Conservation (phyloP, 2,888 invertebrate genomes). For the Carterocephalus palaemon region DNA sequence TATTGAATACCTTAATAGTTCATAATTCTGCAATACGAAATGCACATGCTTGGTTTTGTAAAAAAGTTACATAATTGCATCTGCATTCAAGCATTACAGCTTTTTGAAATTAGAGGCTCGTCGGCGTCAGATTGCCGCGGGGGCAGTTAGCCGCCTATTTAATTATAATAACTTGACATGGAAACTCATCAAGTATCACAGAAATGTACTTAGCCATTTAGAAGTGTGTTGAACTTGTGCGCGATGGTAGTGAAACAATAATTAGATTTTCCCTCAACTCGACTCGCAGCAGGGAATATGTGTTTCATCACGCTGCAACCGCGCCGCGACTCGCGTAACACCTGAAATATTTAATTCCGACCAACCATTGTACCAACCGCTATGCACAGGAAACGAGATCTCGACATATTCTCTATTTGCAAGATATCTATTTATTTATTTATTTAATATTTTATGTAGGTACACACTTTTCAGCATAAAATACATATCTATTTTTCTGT, state of each 20-base stretch:
- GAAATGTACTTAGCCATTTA: conserved; percentile 63
- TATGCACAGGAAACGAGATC: conserved; percentile 65
- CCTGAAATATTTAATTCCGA: conserved; percentile 71
- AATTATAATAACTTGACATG: conserved; percentile 61
- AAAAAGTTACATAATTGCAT: conserved; percentile 1
- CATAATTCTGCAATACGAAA: conserved; percentile 5
- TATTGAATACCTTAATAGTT: too few species aligned
- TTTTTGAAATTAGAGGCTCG: conserved; percentile 2
- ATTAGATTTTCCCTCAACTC: conserved; percentile 69
- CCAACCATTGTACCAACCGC: conserved; percentile 55
- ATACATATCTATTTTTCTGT: background rate
- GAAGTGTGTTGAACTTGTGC: conserved; percentile 67
- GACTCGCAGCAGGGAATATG: conserved; percentile 61
- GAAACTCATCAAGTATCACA: conserved; percentile 65
- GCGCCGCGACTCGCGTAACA: conserved; percentile 55
- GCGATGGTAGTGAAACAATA: conserved; percentile 63
- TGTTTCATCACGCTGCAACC: conserved; percentile 54
- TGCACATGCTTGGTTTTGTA: background rate
- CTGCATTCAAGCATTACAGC: conserved; percentile 4
- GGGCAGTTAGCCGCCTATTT: conserved; percentile 36
- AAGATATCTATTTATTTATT: too few species aligned
- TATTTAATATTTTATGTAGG: too few species aligned
- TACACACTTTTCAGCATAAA: too few species aligned
- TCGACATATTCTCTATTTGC: conserved; percentile 44
- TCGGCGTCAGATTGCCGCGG: conserved; percentile 2